Percentiles rank a stretch among this genome's conserved stretches.
These are phyloP conservation scores for Nycteola revayana DNA, from an alignment of 2,888 invertebrate genomes.

Conservation along the genomic window DNA sequence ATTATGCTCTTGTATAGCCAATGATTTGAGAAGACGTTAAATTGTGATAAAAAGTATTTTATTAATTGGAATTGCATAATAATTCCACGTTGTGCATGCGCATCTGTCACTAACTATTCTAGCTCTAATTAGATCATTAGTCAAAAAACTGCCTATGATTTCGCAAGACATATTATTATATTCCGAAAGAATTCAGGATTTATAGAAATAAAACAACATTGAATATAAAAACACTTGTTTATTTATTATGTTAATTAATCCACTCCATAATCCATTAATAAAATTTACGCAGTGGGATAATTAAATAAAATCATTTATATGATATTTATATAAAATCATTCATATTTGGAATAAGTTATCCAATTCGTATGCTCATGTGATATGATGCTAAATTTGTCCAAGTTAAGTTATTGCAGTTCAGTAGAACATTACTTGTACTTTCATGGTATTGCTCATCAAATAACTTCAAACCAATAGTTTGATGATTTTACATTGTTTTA, in stretches of 20 bases:
- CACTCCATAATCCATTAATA: slow-evolving; percentile 65
- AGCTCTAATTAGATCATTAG: no score
- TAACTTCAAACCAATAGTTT: slow-evolving; percentile 46
- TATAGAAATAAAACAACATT: slow-evolving; percentile 14
- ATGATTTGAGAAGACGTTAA: no score
- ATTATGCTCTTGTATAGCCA: no score
- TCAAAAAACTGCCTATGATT: no score
- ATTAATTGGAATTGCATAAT: no score
- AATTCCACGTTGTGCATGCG: no score
- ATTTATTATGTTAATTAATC: slow-evolving; percentile 53
- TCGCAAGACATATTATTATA: no score
- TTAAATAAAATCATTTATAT: slow-evolving; percentile 57
- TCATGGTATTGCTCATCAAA: slow-evolving; percentile 64
- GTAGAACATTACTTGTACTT: slow-evolving; percentile 57
- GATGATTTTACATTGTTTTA: slow-evolving; percentile 50
- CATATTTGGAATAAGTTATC: slow-evolving; percentile 48
- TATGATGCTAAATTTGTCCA: slow-evolving; percentile 47
- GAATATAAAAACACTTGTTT: slow-evolving; percentile 38
- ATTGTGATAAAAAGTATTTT: no score
- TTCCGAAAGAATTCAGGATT: no score
- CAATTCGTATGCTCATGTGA: slow-evolving; percentile 48
- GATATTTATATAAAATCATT: slow-evolving; percentile 49
- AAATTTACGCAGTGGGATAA: slow-evolving; percentile 60
- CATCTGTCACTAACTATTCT: no score
- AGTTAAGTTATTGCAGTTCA: slow-evolving; percentile 48